phyloP scores from a whole-genome alignment of 2,797 vertebrate species.

The Mus minutoides region DNA sequence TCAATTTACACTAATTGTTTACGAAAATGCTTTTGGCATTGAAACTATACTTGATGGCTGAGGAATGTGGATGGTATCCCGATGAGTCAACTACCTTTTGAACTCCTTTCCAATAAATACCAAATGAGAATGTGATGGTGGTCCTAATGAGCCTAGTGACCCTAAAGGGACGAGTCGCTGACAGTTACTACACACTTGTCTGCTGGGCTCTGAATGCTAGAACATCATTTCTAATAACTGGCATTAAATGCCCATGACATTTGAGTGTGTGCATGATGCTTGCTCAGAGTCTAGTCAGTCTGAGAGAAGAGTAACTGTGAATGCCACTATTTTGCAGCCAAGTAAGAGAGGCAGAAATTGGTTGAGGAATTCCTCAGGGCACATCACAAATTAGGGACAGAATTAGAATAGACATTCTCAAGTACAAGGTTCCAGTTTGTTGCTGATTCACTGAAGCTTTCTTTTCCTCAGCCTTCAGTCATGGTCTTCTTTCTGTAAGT shows the following conservation, averaged over 20 bases:
- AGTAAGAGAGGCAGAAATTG: constrained; percentile 27
- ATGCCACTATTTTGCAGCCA: neutral
- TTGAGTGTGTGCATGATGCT: neutral
- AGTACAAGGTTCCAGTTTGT: constrained; percentile 56
- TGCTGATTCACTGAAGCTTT: constrained; percentile 65
- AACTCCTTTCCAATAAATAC: neutral
- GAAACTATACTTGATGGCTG: neutral
- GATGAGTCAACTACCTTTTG: neutral
- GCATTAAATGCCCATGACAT: neutral
- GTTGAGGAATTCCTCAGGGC: constrained; percentile 49
- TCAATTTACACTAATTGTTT: neutral
- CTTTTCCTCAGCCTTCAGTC: constrained; percentile 60
- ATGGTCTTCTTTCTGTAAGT: constrained; percentile 57
- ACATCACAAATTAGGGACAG: constrained; percentile 49
- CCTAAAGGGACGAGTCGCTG: neutral
- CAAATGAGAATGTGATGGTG: neutral
- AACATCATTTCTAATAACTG: neutral
- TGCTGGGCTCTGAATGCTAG: neutral
- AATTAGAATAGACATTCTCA: constrained; percentile 54
- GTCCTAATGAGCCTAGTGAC: neutral
- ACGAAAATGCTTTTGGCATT: neutral
- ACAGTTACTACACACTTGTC: neutral
- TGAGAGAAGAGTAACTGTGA: neutral
- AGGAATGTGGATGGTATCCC: neutral
- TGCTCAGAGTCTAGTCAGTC: neutral